Base-by-base conservation (phyloP, 2,797 vertebrate genomes). In the Halcyon badia region DNA sequence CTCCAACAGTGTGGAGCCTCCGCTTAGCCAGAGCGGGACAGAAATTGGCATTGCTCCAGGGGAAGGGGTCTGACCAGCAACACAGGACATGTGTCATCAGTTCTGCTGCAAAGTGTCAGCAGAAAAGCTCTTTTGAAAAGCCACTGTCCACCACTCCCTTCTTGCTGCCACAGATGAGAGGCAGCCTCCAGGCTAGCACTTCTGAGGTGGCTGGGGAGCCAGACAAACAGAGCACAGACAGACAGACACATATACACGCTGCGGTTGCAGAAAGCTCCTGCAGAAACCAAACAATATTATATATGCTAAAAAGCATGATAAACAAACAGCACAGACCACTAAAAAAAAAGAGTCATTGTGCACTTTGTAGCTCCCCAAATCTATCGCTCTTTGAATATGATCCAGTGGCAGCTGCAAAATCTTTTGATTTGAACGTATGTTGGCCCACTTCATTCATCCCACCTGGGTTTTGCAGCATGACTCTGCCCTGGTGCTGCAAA, bases 401-500 rank as follows among this genome's bases (percentile, higher is more conserved):
- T 30, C 81, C 58, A 51, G 51, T 73, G 68, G 54, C 71, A 95
- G 96, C 80, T 92, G 88, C 49, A 33, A 83, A 83, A 52, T 52
- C 80, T 83, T 93, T 81, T 35, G 28, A 78, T 93, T 92, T 93
- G 66, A 73, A 79, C 72, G 68, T 51, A 37, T 39, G n/a, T 72
- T 83, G 70, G 51, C 62, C 73, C 88, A 76, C 30, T 33, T 79
- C 49, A 75, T 93, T 92, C 39, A n/a, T 81, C 80, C n/a, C 22
- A 56, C 86, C 81, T 24, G 11, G 8, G 56, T 86, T 97, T 84
- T 70, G 52, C n/a, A 81, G 39, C 17, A 6, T 22, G 35, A 57
- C 64, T 78, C 51, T 80, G 35, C 87, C 69, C 83, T 72, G 89
- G 83, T 61, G 52, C 51, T 88, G 58, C 82, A 49, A 97, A 90